Conservation (phyloP, 2,888 invertebrate species). For the Drosophila melanosoma region DNA sequence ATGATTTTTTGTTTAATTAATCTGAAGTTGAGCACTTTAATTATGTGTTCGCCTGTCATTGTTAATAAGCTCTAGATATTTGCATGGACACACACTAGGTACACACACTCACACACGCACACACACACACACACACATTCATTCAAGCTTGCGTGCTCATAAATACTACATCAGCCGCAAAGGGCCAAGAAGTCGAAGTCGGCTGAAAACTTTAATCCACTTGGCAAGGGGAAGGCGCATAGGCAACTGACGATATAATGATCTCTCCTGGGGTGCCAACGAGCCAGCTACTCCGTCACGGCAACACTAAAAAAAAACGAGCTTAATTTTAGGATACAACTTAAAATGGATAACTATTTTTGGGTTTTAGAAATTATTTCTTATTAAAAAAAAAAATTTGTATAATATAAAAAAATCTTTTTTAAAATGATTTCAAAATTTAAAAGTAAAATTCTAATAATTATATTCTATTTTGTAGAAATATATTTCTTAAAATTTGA, state of each 20-base stretch:
- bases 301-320: background rate
- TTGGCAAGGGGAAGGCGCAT: slow-evolving; percentile 29
- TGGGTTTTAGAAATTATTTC: too few relatives aligned
- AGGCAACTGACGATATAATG: slow-evolving; percentile 76
- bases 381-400: too few relatives aligned
- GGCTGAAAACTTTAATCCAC: slow-evolving; percentile 58
- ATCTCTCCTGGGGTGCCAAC: slow-evolving; percentile 67
- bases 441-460: too few relatives aligned
- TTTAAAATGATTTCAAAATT: too few relatives aligned
- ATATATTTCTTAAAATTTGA: too few relatives aligned
- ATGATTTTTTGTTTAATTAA: background rate
- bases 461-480: too few relatives aligned
- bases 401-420: too few relatives aligned
- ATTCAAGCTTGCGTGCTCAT: slow-evolving; percentile 57
- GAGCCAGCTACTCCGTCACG: slow-evolving; percentile 5
- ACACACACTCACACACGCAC: background rate
- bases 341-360: background rate
- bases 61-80: slow-evolving; percentile 22
- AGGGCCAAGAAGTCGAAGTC: slow-evolving; percentile 57
- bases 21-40: background rate
- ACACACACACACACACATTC: slow-evolving; percentile 5
- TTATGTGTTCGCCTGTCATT: slow-evolving; percentile 16
- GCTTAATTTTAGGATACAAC: background rate
- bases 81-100: slow-evolving; percentile 17
- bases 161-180: slow-evolving; percentile 71